phyloP scores from a whole-genome alignment of 2,888 invertebrate species.

The Cheilosia impressa region DNA sequence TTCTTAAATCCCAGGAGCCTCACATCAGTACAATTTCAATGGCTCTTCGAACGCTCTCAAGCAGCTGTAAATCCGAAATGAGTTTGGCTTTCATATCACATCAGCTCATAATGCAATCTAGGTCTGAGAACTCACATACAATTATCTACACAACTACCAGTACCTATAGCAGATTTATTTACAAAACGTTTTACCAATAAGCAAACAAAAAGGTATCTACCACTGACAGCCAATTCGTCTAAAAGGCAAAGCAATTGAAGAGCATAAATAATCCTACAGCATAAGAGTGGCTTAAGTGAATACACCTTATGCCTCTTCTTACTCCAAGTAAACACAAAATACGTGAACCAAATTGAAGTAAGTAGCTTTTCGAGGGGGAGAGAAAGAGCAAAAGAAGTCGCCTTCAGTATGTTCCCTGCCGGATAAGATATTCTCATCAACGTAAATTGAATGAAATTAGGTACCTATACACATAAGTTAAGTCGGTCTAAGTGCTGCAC shows the following conservation, averaged over 20 bases:
- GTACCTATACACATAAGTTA: constrained; percentile 3
- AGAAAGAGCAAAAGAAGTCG: not conserved
- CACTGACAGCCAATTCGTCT: not conserved
- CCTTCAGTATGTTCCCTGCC: constrained; percentile 15
- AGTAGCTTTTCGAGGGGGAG: constrained; percentile 13
- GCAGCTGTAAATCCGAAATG: no score
- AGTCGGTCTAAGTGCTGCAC: not conserved
- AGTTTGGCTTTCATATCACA: no score
- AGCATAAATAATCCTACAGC: constrained; percentile 25
- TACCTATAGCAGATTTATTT: not conserved
- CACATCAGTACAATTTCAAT: no score
- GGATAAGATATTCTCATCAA: constrained; percentile 35
- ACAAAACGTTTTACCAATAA: constrained; percentile 1
- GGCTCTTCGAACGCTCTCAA: no score
- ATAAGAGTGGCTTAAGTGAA: constrained; percentile 7
- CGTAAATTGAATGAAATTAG: constrained; percentile 43
- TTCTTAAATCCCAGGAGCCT: no score
- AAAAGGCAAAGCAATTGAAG: constrained; percentile 20
- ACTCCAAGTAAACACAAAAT: not conserved
- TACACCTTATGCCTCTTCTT: not conserved
- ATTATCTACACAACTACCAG: not conserved
- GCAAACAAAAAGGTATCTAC: constrained; percentile 20
- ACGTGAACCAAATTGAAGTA: constrained; percentile 33
- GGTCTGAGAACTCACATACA: no score
- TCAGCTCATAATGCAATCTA: no score